A percentile compares a stretch with the other conserved stretches of the same genome.
phyloP scores from a whole-genome alignment of 2,888 invertebrate genomes.

The Cheilosia soror region DNA sequence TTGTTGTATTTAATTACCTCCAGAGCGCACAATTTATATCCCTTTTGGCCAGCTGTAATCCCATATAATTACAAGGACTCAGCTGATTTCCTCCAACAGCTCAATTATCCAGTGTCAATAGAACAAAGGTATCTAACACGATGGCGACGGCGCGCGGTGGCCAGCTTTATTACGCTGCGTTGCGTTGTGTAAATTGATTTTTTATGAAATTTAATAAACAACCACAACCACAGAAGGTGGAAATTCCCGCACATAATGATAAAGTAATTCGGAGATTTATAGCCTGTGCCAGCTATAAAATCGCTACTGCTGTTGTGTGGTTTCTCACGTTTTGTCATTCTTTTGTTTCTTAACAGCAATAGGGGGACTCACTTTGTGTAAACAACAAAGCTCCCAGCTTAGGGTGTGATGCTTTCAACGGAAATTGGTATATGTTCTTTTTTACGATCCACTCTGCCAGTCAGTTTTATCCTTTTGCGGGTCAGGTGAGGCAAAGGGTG shows the following conservation, averaged over 20 bases:
- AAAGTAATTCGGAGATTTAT: slow-evolving; percentile 59
- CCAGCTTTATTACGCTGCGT: slow-evolving; percentile 13
- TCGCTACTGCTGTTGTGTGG: slow-evolving; percentile 16
- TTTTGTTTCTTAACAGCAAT: slow-evolving; percentile 46
- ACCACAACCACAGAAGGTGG: slow-evolving; percentile 6
- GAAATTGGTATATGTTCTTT: slow-evolving; percentile 50
- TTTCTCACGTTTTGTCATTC: slow-evolving; percentile 18
- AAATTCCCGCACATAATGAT: slow-evolving; percentile 31
- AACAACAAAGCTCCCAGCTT: slow-evolving; percentile 49
- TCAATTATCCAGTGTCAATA: slow-evolving; percentile 69
- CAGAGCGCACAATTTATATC: slow-evolving; percentile 34
- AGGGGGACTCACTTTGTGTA: slow-evolving; percentile 36
- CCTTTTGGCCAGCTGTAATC: slow-evolving; percentile 53
- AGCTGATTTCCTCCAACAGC: slow-evolving; percentile 62
- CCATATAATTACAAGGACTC: slow-evolving; percentile 56
- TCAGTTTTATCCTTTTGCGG: background rate
- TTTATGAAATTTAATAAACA: slow-evolving; percentile 41
- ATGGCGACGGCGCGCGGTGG: background rate
- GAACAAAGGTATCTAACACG: slow-evolving; percentile 19
- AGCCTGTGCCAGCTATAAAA: slow-evolving; percentile 31
- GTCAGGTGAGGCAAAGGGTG: slow-evolving; percentile 40
- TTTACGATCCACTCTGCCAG: slow-evolving; percentile 11
- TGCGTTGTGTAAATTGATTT: slow-evolving; percentile 48
- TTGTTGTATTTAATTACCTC: slow-evolving; percentile 57
- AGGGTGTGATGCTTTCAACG: slow-evolving; percentile 25